Percentiles rank a stretch among this genome's conserved stretches.
phyloP scores from a whole-genome alignment of 1,140 invertebrate species.

The Pseudomyrmex flavicornis region DNA sequence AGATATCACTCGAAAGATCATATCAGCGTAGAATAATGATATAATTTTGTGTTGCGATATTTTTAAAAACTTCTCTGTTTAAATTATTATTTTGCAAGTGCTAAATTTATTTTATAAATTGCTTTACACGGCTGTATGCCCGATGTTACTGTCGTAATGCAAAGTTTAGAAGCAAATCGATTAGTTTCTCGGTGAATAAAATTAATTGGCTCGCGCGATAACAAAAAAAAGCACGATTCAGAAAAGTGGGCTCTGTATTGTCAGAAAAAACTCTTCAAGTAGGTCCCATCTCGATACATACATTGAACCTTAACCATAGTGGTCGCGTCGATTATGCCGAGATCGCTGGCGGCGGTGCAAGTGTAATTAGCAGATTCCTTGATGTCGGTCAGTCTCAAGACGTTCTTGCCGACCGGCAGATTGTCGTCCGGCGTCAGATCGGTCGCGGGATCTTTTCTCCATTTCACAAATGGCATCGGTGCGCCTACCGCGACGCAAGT shows the following conservation, averaged over 20 bases:
- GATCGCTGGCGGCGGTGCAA: constrained; percentile 96
- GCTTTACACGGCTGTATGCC: background rate
- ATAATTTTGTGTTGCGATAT: background rate
- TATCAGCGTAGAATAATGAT: background rate
- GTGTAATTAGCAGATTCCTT: constrained; percentile 98
- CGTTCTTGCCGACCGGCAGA: constrained; percentile 93
- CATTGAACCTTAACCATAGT: constrained; percentile 97
- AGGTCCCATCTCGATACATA: constrained; percentile 85
- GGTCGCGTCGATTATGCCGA: constrained; percentile 95
- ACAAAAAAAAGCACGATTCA: constrained; percentile 32
- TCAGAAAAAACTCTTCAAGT: background rate
- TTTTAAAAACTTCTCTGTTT: background rate
- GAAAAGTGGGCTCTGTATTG: constrained; percentile 31
- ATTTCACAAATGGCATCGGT: constrained; percentile 98
- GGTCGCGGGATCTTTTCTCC: constrained; percentile 93
- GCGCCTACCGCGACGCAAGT: constrained; percentile 98
- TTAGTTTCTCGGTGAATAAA: constrained; percentile 31
- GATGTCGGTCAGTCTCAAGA: constrained; percentile 94
- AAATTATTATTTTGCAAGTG: no score
- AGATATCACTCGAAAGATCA: background rate
- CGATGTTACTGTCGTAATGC: background rate
- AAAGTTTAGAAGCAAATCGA: constrained; percentile 54
- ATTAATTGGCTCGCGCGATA: constrained; percentile 52
- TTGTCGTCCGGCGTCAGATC: constrained; percentile 95
- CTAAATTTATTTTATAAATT: no score